Evolutionary conservation across 2,797 vertebrate genomes (phyloP), one percentile per base, ranked within the genome.

Genomic region (Heliangelus exortis): DNA sequence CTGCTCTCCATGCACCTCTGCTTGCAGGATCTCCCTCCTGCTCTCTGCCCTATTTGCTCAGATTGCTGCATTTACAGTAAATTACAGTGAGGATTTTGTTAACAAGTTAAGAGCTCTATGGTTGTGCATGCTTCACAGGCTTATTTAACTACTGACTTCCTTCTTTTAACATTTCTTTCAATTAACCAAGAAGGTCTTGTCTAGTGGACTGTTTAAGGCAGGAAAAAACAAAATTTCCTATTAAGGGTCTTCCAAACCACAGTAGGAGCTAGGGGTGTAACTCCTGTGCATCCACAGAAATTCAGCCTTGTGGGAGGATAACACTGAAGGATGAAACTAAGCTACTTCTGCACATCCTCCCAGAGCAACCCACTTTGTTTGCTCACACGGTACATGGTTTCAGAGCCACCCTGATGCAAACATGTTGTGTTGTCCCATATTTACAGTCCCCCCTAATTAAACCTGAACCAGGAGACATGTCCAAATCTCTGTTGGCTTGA

Each of bases 291-390:
- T 33, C 80, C n/a, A 54, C 39, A 69, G 68, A 39, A 36, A 34
- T 31, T 78, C 4, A 1, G 3, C 1, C 0, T 23, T n/a, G 23
- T 9, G n/a, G 41, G 15, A 25, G 59, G 45, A 68, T 4, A 12
- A 34, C 26, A 43, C 14, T 31, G 45, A 77, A 57, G n/a, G 41
- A 31, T 78, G 83, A 83, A 63, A 68, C 53, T n/a, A 58, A 63
- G 28, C 16, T 57, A 26, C 14, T 63, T 57, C 17, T 28, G 15
- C 26, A 26, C 53, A 29, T 54, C 23, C 3, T 22, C 36, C 14
- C 28, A 15, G 19, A 68, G 39, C 26, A 68, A 17, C 48, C 15
- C 10, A 2, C 48, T 69, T 31, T 7, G 9, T 59, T 72, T 26
- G 57, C 41, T 48, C 39, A 12, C 2, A 1, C 22, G 10, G 21